phyloP scores from a whole-genome alignment of 2,797 vertebrate genomes.

The Alcedo atthis region DNA sequence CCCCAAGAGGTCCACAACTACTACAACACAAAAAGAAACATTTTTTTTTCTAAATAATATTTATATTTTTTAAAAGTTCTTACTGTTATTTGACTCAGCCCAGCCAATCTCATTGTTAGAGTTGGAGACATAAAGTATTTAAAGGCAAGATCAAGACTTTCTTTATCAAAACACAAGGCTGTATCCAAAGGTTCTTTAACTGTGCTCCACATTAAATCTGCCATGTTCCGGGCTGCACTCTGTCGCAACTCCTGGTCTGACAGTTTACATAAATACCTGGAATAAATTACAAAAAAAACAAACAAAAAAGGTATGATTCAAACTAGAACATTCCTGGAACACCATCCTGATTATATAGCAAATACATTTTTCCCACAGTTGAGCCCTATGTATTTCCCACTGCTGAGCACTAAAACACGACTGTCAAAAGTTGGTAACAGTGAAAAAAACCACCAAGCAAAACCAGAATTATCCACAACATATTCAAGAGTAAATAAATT shows the following conservation, averaged over 20 bases:
- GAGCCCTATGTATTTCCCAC: not conserved
- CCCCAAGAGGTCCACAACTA: not conserved
- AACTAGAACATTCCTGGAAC: not conserved
- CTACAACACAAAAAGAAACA: not conserved
- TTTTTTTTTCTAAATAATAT: not conserved
- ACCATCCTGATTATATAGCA: not conserved
- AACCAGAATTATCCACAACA: not conserved
- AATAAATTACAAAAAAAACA: conserved; percentile 42
- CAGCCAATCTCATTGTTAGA: conserved; percentile 97
- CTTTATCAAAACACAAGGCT: conserved; percentile 96
- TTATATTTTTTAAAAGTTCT: conserved; percentile 61
- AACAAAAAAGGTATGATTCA: not conserved
- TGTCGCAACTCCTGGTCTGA: conserved; percentile 98
- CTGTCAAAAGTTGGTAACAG: not conserved
- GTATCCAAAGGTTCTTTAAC: conserved; percentile 98
- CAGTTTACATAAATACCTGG: conserved; percentile 96
- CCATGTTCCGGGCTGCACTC: conserved; percentile 97
- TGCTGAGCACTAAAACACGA: not conserved
- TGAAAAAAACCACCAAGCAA: not conserved
- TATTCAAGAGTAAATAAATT: not conserved
- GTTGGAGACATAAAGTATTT: conserved; percentile 99
- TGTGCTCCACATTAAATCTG: conserved; percentile 99
- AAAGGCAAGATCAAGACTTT: conserved; percentile 97
- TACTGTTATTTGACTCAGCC: conserved; percentile 98
- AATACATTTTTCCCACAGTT: not conserved